phyloP scores from a whole-genome alignment of 2,888 invertebrate species.

The Cephus sareptanus region DNA sequence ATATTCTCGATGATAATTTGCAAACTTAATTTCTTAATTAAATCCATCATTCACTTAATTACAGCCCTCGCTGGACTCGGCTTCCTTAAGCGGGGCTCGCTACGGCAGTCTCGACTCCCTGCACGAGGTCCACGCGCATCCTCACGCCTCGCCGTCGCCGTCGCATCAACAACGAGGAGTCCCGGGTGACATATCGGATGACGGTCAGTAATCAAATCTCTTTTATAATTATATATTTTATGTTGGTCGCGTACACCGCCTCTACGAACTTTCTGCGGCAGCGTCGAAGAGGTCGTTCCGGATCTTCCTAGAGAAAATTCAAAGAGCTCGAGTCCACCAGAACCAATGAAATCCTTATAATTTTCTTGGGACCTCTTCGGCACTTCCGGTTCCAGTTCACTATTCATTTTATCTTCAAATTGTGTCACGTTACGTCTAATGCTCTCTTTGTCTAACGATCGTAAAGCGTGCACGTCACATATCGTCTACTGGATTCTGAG shows the following conservation, averaged over 20 bases:
- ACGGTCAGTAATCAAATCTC: constrained; percentile 58
- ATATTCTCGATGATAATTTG: not conserved
- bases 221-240: not conserved
- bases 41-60: constrained; percentile 3
- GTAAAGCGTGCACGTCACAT: not conserved
- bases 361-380: not conserved
- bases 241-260: not conserved
- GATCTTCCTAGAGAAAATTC: not conserved
- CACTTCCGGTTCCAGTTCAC: not conserved
- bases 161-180: constrained; percentile 54
- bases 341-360: not conserved
- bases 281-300: not conserved
- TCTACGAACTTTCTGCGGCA: not conserved
- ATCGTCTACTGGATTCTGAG: not conserved
- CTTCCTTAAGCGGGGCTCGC: constrained; percentile 49
- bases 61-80: constrained; percentile 47
- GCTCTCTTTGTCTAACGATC: not conserved
- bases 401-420: not conserved
- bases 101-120: constrained; percentile 72
- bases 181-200: constrained; percentile 63
- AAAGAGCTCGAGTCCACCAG: not conserved
- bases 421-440: not conserved
- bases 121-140: constrained; percentile 63
- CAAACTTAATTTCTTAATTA: not conserved
- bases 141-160: constrained; percentile 54